phyloP scores from a whole-genome alignment of 2,113 vertebrate species.

The Mirza zaza region DNA sequence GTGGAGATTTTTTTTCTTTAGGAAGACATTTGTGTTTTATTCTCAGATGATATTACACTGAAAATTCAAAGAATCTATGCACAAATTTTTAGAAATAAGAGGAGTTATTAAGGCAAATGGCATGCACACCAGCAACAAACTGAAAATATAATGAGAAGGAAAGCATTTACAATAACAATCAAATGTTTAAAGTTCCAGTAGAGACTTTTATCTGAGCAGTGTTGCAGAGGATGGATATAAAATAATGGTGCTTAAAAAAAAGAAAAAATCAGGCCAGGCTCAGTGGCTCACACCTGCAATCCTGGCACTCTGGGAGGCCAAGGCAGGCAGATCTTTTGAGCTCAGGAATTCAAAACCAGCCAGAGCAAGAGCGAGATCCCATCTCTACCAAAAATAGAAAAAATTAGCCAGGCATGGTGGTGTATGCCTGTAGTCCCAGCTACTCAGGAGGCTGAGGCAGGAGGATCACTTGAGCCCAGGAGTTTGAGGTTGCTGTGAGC shows the following conservation, averaged over 20 bases:
- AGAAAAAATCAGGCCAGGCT: not conserved
- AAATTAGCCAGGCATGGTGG: too few relatives aligned
- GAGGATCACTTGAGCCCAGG: too few relatives aligned
- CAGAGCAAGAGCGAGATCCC: too few relatives aligned
- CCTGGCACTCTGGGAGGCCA: too few relatives aligned
- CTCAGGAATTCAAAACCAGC: too few relatives aligned
- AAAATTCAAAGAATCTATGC: not conserved
- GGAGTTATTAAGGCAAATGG: not conserved
- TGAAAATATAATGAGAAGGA: not conserved
- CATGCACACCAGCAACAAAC: not conserved
- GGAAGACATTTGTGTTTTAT: not conserved
- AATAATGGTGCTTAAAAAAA: not conserved
- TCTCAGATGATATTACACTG: not conserved
- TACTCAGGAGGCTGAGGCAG: too few relatives aligned
- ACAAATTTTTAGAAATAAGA: not conserved
- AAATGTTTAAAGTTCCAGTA: not conserved
- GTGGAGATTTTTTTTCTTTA: not conserved
- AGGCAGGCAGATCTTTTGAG: too few relatives aligned
- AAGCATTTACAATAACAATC: not conserved
- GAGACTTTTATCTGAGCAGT: not conserved
- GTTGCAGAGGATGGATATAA: conserved; percentile 6
- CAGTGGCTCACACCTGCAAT: too few relatives aligned
- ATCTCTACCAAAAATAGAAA: too few relatives aligned
- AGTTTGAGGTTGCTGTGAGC: too few relatives aligned
- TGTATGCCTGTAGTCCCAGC: too few relatives aligned